Base-by-base conservation (phyloP, 2,113 vertebrate genomes). In the Nycticorax nycticorax region DNA sequence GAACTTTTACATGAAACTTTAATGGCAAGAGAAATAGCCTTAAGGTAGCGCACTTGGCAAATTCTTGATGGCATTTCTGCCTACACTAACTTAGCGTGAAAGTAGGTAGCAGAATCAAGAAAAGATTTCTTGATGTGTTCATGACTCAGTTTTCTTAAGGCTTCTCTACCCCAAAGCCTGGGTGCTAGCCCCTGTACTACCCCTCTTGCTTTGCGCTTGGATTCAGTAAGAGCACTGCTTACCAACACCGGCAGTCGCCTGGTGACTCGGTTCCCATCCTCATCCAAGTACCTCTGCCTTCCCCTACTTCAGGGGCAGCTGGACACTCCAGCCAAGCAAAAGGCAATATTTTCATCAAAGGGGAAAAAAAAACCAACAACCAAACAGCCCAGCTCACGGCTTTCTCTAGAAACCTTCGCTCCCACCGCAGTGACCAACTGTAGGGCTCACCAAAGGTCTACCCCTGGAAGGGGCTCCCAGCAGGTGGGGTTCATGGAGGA, bases 1-100 rank as follows among this genome's bases (percentile, higher is more conserved):
- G 77, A 85, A 95, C 88, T 95, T 95, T 14, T 82, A 20, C 69
- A 96, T 96, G 57, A 95, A 95, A 96, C 63, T 94, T 96, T 91
- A 94, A 96, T 83, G 57, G 80, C 69, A 91, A 93, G 85, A 94
- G 68, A 79, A 89, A 94, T 12, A 91, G n/a, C 67, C 66, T 86
- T 79, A 60, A 86, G 47, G 75, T 43, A 89, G 57, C 0, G 2
- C 55, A 59, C 57, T 73, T 76, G 69, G 80, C 45, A 85, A 93
- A 82, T 82, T 91, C 85, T 77, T 78, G 72, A 91, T 62, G 90
- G 55, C 85, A 18, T 55, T 96, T 59, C 80, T 92, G 75, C 73
- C 68, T 84, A 33, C 19, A 15, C 20, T 56, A 93, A 64, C 64
- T 75, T 62, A 74, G 37, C 12, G 79, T 57, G 52, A 35, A 92